Conservation (phyloP, 2,797 vertebrate genomes). For the Hephaestus fuliginosus region DNA sequence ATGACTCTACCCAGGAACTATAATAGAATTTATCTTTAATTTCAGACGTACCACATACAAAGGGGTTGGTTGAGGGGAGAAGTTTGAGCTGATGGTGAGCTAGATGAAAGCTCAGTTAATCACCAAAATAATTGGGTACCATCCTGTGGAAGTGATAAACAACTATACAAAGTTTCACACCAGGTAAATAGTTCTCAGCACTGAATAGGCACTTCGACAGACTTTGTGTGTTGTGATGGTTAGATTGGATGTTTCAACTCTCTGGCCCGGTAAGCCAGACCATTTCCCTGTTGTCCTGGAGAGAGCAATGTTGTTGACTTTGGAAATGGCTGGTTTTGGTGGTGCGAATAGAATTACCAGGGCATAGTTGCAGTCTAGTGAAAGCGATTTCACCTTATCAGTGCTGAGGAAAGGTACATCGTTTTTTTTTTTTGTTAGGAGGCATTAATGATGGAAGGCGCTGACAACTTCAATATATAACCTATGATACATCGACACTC, state of each 20-base stretch:
- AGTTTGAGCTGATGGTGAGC: slow-evolving; percentile 10
- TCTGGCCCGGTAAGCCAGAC: slow-evolving; percentile 1
- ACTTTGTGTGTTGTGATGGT: slow-evolving; percentile 14
- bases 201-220: slow-evolving; percentile 13
- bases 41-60: background rate
- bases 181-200: background rate
- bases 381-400: slow-evolving; percentile 55
- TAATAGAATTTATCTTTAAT: slow-evolving; percentile 9
- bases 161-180: background rate
- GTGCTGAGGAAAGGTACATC: slow-evolving; percentile 8
- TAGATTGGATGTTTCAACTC: slow-evolving; percentile 2
- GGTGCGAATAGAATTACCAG: slow-evolving; percentile 26
- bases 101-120: background rate
- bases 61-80: background rate
- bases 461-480: slow-evolving; percentile 35
- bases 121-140: background rate
- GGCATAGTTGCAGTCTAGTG: slow-evolving; percentile 18
- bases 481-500: slow-evolving; percentile 14
- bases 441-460: slow-evolving; percentile 25
- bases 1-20: slow-evolving; percentile 9
- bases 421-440: slow-evolving; percentile 22
- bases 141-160: background rate
- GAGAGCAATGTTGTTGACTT: slow-evolving; percentile 26
- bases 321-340: slow-evolving; percentile 28
- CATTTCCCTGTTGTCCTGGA: slow-evolving; percentile 3